These are phyloP conservation scores for Cryptotis parvus DNA, from an alignment of 2,113 vertebrate genomes.

Conservation along the genomic window DNA sequence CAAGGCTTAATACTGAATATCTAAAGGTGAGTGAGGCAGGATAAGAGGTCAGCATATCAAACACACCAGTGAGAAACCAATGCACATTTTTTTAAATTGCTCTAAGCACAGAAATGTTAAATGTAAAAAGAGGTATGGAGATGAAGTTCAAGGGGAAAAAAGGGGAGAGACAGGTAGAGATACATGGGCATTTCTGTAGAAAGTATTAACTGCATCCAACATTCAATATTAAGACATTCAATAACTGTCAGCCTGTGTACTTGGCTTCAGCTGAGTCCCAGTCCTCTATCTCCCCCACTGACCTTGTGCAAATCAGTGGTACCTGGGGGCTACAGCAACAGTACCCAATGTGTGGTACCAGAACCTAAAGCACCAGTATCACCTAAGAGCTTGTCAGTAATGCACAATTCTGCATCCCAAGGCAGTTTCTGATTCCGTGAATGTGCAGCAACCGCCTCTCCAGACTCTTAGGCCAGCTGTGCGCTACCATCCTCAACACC, in stretches of 20 bases:
- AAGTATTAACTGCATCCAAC: background rate
- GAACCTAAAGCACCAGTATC: background rate
- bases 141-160: conserved; percentile 5
- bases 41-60: conserved; percentile 9
- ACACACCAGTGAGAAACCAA: too few relatives aligned
- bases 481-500: background rate
- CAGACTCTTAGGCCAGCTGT: background rate
- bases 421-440: background rate
- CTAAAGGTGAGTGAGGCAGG: background rate
- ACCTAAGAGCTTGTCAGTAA: background rate
- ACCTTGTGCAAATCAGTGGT: background rate
- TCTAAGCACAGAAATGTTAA: background rate
- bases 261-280: too few relatives aligned
- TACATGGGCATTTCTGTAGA: background rate
- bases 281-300: background rate
- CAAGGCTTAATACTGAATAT: too few relatives aligned
- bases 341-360: too few relatives aligned
- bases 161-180: background rate
- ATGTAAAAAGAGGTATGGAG: background rate
- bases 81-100: background rate
- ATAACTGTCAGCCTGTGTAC: background rate
- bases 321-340: background rate
- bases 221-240: background rate
- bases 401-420: background rate
- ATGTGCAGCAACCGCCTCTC: background rate